Evolutionary conservation across 2,797 vertebrate genomes (phyloP), one percentile per base, ranked within the genome.

Genomic region (Acipenser ruthenus): DNA sequence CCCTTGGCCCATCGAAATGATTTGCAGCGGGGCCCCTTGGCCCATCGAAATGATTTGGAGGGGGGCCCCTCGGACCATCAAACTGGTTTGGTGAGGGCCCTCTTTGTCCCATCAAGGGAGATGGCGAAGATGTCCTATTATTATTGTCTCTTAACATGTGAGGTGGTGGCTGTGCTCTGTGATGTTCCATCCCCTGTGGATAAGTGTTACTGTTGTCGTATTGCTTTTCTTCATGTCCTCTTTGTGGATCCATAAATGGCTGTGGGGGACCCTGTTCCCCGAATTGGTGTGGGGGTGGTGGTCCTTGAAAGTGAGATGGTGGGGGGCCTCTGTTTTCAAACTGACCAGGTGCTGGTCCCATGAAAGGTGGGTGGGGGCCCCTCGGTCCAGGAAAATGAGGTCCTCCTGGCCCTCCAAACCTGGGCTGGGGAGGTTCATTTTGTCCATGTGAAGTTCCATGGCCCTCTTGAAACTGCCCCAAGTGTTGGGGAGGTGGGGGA

Each of bases 361-460:
- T n/a, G 62, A 91, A 92, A 15, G 89, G 90, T 69, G 83, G 82
- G 65, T 81, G 85, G 23, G 92, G 93, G 52, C 89, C 94, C 63
- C 93, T 91, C 53, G 89, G 92, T 75, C 86, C 80, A 70, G 93
- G 81, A 72, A 94, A 95, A 71, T 85, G 90, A 73, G 93, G 93
- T 62, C 87, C 91, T 53, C 92, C 94, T 0, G 89, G 95, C 37
- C 82, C 84, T 65, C 82, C 79, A 64, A 93, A 95, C 75, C 93
- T 86, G 67, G 83, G 86, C 7, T 88, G 86, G 0, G 83, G 78
- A 48, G 91, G 82, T 13, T 75, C 89, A 70, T 83, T 87, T 67
- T 91, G 91, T 63, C 87, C 92, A 56, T 97, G 89, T 50, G 83
- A 85, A 15, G 78, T 53, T 62, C 79, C 75, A 0, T 78, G 80